A percentile compares a stretch with the other conserved stretches of the same genome.
Conservation (phyloP, 2,888 invertebrate species). For the Agrotis segetum region DNA sequence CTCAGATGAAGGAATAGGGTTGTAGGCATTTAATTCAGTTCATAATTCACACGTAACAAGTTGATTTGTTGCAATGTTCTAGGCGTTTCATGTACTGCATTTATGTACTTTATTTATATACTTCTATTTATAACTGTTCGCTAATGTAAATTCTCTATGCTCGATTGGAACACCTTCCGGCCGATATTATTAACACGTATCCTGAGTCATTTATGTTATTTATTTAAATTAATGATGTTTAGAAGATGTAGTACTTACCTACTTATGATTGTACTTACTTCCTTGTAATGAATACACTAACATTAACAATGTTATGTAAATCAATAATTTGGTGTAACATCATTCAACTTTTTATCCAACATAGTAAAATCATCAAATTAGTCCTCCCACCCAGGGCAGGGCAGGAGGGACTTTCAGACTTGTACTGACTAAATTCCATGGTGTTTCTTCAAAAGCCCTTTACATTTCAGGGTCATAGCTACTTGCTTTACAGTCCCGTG, state of each 20-base stretch:
- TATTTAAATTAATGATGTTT: neutral
- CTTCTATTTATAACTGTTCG: constrained; percentile 62
- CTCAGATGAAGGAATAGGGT: too few species aligned
- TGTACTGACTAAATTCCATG: too few species aligned
- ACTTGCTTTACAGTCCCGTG: too few species aligned
- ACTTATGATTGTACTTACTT: too few species aligned
- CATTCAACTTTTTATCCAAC: too few species aligned
- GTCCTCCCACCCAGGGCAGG: too few species aligned
- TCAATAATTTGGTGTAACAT: neutral
- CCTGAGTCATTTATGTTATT: neutral
- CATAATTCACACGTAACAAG: constrained; percentile 55
- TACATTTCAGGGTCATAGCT: too few species aligned
- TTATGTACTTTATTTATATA: constrained; percentile 42
- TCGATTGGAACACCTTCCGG: constrained; percentile 30
- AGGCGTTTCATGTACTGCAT: constrained; percentile 39
- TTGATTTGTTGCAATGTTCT: constrained; percentile 45
- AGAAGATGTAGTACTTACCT: too few species aligned
- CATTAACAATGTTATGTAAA: neutral
- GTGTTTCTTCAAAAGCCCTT: too few species aligned
- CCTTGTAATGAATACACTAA: neutral
- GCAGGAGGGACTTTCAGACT: too few species aligned
- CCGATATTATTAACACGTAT: constrained; percentile 7
- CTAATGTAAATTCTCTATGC: constrained; percentile 43
- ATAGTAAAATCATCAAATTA: too few species aligned
- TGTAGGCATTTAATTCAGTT: constrained; percentile 28